Evolutionary conservation across 2,113 vertebrate species (phyloP), one percentile per base, ranked within the genome.

Genomic region (Nannospalax galili): DNA sequence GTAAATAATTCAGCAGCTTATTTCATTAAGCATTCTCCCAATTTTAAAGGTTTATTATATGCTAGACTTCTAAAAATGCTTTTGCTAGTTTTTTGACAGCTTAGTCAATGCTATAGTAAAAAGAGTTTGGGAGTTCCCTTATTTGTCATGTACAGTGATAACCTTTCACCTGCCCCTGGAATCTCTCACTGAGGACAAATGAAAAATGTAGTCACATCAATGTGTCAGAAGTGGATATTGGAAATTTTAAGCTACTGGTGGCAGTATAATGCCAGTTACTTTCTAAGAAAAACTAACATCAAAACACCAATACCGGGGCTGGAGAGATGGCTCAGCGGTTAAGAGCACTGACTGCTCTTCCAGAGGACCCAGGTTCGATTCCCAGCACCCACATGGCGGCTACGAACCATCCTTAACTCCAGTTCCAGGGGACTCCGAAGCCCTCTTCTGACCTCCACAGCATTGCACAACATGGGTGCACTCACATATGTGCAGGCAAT

Each of bases 1-100:
- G n/a, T n/a, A n/a, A 52, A 52, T 52, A 52, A 52, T 52, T 52
- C 48, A 52, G 6, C 48, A 52, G 48, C 48, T 52, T 52, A 52
- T 70, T 91, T 92, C n/a, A 64, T 72, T 84, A 72, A 96, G 35
- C 75, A 84, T 77, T 82, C 22, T 88, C 62, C 35, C 72, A n/a
- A 74, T 75, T 79, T 48, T 93, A 90, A 1, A 52, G 72, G 48
- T 52, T 52, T 11, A 86, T 91, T 91, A 81, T 26, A 84, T 93
- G 92, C 82, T 30, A 90, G 35, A 62, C 35, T 94, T 78, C 85
- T 78, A 60, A 78, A 89, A 95, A 95, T 72, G n/a, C n/a, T n/a
- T n/a, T n/a, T n/a, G n/a, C n/a, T n/a, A n/a, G n/a, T n/a, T n/a
- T 94, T 89, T 69, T 95, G 17, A 75, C 56, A 92, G 32, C 28